A percentile compares a stretch with the other conserved stretches of the same genome.
These are phyloP conservation scores for Drepana arcuata DNA, from an alignment of 1,140 invertebrate species.

Conservation along the genomic window DNA sequence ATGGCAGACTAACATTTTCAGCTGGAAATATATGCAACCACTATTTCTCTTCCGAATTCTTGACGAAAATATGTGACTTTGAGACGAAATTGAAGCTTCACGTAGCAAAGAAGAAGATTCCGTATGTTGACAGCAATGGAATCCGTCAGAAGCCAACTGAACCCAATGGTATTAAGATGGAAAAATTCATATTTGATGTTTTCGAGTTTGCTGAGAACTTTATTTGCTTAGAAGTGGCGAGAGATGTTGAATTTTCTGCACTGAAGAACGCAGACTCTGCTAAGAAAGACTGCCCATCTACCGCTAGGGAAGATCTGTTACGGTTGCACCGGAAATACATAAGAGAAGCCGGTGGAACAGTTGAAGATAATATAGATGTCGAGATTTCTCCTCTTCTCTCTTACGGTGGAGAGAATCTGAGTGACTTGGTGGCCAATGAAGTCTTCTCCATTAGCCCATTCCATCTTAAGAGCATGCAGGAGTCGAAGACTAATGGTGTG, in stretches of 20 bases:
- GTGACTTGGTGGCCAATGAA: conserved; percentile 76
- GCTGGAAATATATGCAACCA: conserved; percentile 99
- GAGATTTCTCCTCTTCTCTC: conserved; percentile 95
- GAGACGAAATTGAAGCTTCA: conserved; percentile 89
- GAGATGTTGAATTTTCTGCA: conserved; percentile 97
- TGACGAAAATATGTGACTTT: conserved; percentile 77
- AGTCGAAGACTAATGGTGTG: conserved; percentile 34
- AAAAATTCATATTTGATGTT: conserved; percentile 99
- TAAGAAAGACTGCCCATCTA: conserved; percentile 92
- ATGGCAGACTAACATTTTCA: conserved; percentile 90
- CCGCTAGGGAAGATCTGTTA: conserved; percentile 85
- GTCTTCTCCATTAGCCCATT: conserved; percentile 79
- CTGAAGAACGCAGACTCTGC: conserved; percentile 93
- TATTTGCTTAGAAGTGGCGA: conserved; percentile 92
- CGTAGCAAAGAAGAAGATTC: conserved; percentile 98
- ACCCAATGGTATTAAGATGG: conserved; percentile 98
- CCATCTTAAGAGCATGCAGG: conserved; percentile 62
- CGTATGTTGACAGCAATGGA: conserved; percentile 85
- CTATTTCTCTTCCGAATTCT: conserved; percentile 92
- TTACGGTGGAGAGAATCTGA: conserved; percentile 90
- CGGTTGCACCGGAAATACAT: conserved; percentile 89
- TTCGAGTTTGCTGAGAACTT: conserved; percentile 95
- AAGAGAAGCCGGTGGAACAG: conserved; percentile 85
- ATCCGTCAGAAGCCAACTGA: conserved; percentile 81
- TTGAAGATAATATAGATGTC: conserved; percentile 79